A percentile compares a stretch with the other conserved stretches of the same genome.
Conservation (phyloP, 1,140 invertebrate genomes). For the Sarcophaga bullata region DNA sequence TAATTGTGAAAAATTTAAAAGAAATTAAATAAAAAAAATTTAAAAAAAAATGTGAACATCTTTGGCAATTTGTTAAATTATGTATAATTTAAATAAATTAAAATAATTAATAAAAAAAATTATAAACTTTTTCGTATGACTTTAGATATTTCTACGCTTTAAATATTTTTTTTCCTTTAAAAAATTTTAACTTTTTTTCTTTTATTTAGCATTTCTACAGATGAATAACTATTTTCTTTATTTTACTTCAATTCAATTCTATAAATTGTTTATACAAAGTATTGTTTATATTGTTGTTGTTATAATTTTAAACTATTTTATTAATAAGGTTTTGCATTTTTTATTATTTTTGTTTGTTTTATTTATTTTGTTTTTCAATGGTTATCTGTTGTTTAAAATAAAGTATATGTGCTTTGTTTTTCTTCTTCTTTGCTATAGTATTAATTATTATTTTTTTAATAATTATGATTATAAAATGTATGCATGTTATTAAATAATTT, state of each 20-base stretch:
- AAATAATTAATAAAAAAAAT: conserved; percentile 11
- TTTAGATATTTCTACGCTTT: conserved; percentile 39
- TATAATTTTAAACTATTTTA: conserved; percentile 11
- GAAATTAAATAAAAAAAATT: neutral
- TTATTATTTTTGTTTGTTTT: conserved; percentile 1
- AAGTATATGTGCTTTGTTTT: conserved; percentile 32
- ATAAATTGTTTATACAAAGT: conserved; percentile 10
- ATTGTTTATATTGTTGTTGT: neutral
- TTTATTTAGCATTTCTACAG: conserved; percentile 26
- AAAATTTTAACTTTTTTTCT: conserved; percentile 32
- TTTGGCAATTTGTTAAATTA: neutral
- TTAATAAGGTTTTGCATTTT: neutral
- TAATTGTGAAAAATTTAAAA: neutral
- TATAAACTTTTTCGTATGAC: conserved; percentile 1
- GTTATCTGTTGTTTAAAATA: conserved; percentile 14
- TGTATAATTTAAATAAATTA: neutral
- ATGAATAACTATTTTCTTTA: conserved; percentile 29
- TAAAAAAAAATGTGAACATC: neutral
- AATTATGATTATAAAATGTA: conserved; percentile 24
- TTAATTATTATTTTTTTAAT: conserved; percentile 12
- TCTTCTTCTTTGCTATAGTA: neutral
- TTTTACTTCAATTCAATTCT: conserved; percentile 22
- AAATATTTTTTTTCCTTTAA: neutral
- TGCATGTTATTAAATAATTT: neutral
- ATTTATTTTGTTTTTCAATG: conserved; percentile 38